Evolutionary conservation across 2,113 vertebrate genomes (phyloP), one percentile per base, ranked within the genome.

Genomic region (Tachysurus vachellii): DNA sequence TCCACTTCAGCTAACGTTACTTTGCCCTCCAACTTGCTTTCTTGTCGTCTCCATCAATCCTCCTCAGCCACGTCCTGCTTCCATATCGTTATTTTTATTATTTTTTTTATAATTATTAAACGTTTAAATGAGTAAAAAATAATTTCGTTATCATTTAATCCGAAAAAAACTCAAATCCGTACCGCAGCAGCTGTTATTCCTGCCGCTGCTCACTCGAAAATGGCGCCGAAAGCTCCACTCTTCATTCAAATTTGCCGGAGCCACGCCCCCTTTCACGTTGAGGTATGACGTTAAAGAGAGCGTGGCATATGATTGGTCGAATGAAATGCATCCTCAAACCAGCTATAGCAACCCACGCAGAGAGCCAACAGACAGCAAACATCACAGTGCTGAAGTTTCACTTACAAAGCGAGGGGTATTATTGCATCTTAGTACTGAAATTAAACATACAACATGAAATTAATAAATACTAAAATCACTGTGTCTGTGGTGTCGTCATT

Each of bases 171-270:
- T 56, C 84, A 91, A 93, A 93, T 93, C 92, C 89, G 88, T 90
- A 90, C 59, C 91, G n/a, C 92, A 90, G 92, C 93, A 93, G 94
- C 95, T 94, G 96, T 94, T 93, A 94, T 94, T 94, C 94, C 95
- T 91, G 93, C 95, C 94, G 93, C 95, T 93, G 95, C 94, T 95
- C 94, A 98, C 96, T 98, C 97, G 97, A 99, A 99, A 99, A 99
- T 99, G 97, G 97, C 97, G 97, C 97, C 97, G 96, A 98, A 98
- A 98, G 96, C 96, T 94, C 91, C 94, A 94, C 95, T 97, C 95
- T 96, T 98, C 97, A 98, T 98, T 98, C 97, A 98, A 98, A 98
- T 97, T 97, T 96, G 96, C 95, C 95, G 96, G 96, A 95, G 94
- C 96, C 96, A 83, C 85, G 95, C 95, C 96, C 95, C 94, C 88